Evolutionary conservation across 2,888 invertebrate species (phyloP).

Genomic region (Protodeltote pygarga): DNA sequence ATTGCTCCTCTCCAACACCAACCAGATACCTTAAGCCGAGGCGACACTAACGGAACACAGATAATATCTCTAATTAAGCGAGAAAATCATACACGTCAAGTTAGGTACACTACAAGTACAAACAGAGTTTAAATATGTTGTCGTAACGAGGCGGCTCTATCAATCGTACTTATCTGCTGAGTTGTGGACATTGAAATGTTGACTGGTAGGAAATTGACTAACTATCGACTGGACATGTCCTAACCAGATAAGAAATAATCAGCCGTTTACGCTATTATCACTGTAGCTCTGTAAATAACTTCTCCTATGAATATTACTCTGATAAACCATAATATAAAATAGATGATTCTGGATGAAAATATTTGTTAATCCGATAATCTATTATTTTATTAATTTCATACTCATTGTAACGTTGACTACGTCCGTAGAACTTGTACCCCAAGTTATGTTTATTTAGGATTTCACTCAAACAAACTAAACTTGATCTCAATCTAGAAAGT

Average conservation of each 20-base stretch:
- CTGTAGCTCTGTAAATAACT: constrained; percentile 32
- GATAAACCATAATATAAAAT: constrained; percentile 24
- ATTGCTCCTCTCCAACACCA: constrained; percentile 60
- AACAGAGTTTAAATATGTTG: constrained; percentile 51
- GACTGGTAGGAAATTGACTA: constrained; percentile 54
- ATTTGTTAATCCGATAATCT: neutral
- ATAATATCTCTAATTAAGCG: constrained; percentile 75
- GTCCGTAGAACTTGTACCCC: constrained; percentile 1
- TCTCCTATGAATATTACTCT: constrained; percentile 33
- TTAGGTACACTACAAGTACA: constrained; percentile 19
- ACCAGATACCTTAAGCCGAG: constrained; percentile 59
- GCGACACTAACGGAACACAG: constrained; percentile 75
- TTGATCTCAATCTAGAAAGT: constrained; percentile 19
- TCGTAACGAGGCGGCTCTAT: constrained; percentile 56
- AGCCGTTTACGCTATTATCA: constrained; percentile 45
- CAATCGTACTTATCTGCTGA: constrained; percentile 51
- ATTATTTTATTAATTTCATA: neutral
- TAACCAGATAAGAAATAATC: constrained; percentile 55
- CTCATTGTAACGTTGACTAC: neutral
- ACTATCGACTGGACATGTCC: constrained; percentile 49
- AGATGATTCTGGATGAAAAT: constrained; percentile 1
- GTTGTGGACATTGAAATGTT: constrained; percentile 54
- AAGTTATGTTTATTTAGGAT: constrained; percentile 46
- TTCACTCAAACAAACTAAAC: constrained; percentile 39
- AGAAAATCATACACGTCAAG: constrained; percentile 65